These are phyloP conservation scores for Platygyra sinensis DNA, from an alignment of 64 coral and sea anemone genomes.

Conservation along the genomic window DNA sequence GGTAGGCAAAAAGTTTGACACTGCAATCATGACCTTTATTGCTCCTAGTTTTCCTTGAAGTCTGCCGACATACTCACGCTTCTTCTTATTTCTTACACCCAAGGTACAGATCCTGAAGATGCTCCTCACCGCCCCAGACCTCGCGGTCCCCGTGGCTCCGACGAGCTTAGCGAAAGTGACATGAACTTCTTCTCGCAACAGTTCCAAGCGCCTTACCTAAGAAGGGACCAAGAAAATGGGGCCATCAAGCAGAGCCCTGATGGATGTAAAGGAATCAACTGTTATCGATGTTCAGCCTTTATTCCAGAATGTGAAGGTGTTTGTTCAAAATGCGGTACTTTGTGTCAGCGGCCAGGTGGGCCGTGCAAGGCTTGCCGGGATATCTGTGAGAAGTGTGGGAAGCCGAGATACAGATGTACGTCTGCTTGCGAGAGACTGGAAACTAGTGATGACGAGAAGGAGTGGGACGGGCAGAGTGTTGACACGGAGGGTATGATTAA, in stretches of 20 bases:
- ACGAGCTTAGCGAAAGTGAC: slow-evolving; percentile 64
- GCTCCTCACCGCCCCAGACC: background rate
- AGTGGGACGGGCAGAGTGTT: background rate
- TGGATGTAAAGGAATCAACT: slow-evolving; percentile 45
- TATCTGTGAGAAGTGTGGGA: slow-evolving; percentile 49
- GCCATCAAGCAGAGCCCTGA: background rate
- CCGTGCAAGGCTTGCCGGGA: slow-evolving; percentile 68
- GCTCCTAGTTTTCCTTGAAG: no score
- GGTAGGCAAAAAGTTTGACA: no score
- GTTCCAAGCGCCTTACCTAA: slow-evolving; percentile 7
- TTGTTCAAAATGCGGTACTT: slow-evolving; percentile 50
- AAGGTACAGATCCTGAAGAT: slow-evolving; percentile 13
- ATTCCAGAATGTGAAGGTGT: slow-evolving; percentile 43
- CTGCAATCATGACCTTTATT: no score
- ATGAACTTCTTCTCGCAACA: slow-evolving; percentile 39
- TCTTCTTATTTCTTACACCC: background rate
- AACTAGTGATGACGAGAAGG: slow-evolving; percentile 29
- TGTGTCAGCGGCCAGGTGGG: slow-evolving; percentile 42
- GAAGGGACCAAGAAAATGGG: background rate
- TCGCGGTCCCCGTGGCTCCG: background rate
- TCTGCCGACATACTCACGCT: background rate
- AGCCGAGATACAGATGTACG: slow-evolving; percentile 37
- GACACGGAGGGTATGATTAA: slow-evolving; percentile 9
- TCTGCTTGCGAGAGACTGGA: slow-evolving; percentile 5
- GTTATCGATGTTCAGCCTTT: slow-evolving; percentile 39